These are phyloP conservation scores for Spodoptera frugiperda DNA, from an alignment of 1,140 invertebrate species.

Conservation along the genomic window DNA sequence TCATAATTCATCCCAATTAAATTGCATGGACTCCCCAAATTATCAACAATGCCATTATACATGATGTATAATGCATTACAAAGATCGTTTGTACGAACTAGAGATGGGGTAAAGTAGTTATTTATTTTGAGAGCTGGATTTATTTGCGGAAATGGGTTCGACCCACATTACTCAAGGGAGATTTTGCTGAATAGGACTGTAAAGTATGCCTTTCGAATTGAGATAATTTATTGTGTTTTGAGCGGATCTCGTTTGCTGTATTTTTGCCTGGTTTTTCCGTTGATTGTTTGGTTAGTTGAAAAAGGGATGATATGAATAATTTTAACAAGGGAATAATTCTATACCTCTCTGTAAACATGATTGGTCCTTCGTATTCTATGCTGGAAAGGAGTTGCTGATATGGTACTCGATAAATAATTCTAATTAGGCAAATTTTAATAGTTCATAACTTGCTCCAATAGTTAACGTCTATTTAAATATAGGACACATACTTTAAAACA, in stretches of 20 bases:
- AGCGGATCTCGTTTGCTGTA: constrained; percentile 50
- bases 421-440: too few species aligned
- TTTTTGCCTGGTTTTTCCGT: constrained; percentile 33
- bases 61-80: constrained; percentile 26
- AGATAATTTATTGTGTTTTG: constrained; percentile 69
- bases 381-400: too few species aligned
- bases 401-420: too few species aligned
- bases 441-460: too few species aligned
- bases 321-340: too few species aligned
- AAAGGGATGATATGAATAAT: too few species aligned
- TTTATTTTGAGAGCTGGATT: constrained; percentile 78
- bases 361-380: too few species aligned
- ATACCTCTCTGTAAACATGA: too few species aligned
- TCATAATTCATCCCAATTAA: too few species aligned
- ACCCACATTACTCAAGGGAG: constrained; percentile 78
- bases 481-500: too few species aligned
- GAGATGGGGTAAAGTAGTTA: constrained; percentile 66
- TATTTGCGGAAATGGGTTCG: constrained; percentile 76
- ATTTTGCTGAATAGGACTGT: constrained; percentile 71
- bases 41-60: constrained; percentile 14
- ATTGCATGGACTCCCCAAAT: neutral
- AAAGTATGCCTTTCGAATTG: constrained; percentile 66
- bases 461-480: too few species aligned
- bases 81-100: constrained; percentile 17
- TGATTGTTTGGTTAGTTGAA: constrained; percentile 1